Evolutionary conservation across 2,797 vertebrate species (phyloP).

Genomic region (Mionectes olivaceus): DNA sequence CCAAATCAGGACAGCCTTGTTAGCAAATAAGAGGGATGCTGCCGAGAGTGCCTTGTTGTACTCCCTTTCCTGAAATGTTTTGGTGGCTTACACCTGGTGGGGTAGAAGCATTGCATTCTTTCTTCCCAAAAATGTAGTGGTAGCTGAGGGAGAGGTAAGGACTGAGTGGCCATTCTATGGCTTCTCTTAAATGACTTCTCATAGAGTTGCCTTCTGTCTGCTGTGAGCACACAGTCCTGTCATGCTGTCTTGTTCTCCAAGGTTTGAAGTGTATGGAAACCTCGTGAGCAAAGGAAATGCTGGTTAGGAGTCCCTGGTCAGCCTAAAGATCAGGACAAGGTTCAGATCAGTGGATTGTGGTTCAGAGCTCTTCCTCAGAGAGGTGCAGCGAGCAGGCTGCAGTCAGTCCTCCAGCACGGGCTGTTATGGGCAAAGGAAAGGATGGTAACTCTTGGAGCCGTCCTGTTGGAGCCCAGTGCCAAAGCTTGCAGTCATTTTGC

Average conservation of each 20-base stretch:
- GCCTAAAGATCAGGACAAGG: not conserved
- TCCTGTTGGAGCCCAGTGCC: not conserved
- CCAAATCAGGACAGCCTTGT: not conserved
- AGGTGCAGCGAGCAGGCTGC: not conserved
- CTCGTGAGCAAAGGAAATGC: not conserved
- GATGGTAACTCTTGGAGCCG: not conserved
- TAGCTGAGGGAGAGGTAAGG: not conserved
- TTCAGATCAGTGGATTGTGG: not conserved
- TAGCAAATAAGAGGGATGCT: not conserved
- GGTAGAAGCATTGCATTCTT: not conserved
- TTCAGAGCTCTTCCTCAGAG: not conserved
- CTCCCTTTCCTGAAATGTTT: not conserved
- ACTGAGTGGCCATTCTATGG: accelerated
- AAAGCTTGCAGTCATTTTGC: not conserved
- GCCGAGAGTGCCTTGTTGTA: not conserved
- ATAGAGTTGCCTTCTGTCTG: not conserved
- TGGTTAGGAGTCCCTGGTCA: not conserved
- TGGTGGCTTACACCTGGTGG: not conserved
- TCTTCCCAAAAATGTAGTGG: not conserved
- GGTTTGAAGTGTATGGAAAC: not conserved
- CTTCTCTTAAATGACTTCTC: not conserved
- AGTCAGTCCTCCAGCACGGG: not conserved
- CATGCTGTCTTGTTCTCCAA: not conserved
- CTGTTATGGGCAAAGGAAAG: not conserved
- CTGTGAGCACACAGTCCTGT: not conserved